Evolutionary conservation across 2,113 vertebrate species (phyloP).

Genomic region (Oreochromis niloticus): DNA sequence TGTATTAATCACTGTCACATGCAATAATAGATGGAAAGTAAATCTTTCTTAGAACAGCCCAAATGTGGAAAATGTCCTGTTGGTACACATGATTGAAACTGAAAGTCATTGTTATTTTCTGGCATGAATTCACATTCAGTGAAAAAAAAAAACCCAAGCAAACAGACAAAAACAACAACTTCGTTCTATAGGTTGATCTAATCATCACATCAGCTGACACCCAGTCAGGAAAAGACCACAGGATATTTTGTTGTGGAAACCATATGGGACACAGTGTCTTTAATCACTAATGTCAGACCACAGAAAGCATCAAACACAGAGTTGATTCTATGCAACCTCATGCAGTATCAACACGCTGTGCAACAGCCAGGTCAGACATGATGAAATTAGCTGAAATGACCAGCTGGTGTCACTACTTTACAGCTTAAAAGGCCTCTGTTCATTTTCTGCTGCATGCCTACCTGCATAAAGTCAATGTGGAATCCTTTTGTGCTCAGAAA

Average conservation of each 20-base stretch:
- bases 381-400: background rate
- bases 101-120: background rate
- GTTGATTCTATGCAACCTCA: background rate
- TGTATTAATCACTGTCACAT: background rate
- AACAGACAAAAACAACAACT: background rate
- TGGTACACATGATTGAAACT: background rate
- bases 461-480: background rate
- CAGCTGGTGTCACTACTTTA: slow-evolving; percentile 38
- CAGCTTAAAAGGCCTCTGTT: background rate
- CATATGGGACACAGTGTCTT: background rate
- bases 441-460: background rate
- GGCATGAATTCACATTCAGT: background rate
- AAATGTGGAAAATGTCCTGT: background rate
- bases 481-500: background rate
- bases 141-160: background rate
- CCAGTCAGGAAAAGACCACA: background rate
- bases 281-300: background rate
- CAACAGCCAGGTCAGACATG: background rate
- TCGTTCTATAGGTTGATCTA: background rate
- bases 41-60: background rate
- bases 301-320: background rate
- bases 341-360: background rate
- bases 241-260: background rate
- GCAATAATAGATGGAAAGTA: background rate
- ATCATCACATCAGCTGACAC: background rate